phyloP scores from a whole-genome alignment of 2,888 invertebrate species.

The Agriotes lineatus region DNA sequence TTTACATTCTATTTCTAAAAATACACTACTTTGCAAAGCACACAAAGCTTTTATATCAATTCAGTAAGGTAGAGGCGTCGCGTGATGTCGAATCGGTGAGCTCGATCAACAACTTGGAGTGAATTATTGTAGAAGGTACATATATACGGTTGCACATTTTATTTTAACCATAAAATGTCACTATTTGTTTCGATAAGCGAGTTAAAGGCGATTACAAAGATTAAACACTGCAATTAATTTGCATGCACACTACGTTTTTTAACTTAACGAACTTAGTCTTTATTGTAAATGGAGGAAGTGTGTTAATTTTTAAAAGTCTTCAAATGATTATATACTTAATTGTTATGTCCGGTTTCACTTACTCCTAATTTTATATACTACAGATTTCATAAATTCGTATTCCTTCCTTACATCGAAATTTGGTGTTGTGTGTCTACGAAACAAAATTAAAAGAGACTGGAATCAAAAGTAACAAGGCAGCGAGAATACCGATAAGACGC shows the following conservation, averaged over 20 bases:
- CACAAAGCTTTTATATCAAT: slow-evolving; percentile 5
- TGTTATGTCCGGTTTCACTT: no score
- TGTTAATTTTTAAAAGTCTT: no score
- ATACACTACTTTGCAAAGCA: neutral
- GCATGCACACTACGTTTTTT: no score
- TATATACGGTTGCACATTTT: slow-evolving; percentile 28
- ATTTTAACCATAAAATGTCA: neutral
- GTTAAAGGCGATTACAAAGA: no score
- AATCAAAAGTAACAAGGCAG: slow-evolving; percentile 50
- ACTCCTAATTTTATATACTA: no score
- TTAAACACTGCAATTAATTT: no score
- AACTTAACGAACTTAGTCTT: no score
- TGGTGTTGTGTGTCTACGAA: neutral
- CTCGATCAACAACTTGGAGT: slow-evolving; percentile 30
- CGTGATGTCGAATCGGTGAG: slow-evolving; percentile 32
- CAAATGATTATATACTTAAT: no score
- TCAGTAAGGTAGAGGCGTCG: slow-evolving; percentile 22
- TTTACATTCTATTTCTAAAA: neutral
- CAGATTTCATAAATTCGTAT: no score
- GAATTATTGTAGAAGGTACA: slow-evolving; percentile 12
- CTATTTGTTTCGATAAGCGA: neutral
- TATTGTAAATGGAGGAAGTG: no score
- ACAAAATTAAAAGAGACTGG: slow-evolving; percentile 40
- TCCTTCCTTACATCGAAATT: no score
- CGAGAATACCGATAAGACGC: slow-evolving; percentile 63